Conservation (phyloP, 2,113 vertebrate genomes). For the Lates calcarifer region DNA sequence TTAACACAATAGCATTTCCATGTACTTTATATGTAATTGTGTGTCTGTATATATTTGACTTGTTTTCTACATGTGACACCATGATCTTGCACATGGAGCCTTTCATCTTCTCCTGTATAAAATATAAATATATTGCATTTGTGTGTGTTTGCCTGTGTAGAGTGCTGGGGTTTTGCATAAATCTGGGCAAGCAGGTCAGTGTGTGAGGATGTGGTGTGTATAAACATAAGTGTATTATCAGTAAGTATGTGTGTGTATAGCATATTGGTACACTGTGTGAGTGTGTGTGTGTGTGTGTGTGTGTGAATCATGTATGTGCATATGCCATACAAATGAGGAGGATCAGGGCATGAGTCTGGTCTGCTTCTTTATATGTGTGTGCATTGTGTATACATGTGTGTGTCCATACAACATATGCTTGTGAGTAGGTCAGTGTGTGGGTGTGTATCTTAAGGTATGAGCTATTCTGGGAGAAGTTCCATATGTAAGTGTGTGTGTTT, state of each 20-base stretch:
- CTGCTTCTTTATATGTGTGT: too few species aligned
- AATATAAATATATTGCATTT: not conserved
- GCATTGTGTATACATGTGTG: too few species aligned
- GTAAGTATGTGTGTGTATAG: not conserved
- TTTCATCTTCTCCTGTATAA: not conserved
- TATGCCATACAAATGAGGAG: not conserved
- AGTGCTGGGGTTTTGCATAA: not conserved
- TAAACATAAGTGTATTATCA: not conserved
- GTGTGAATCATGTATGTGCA: too few species aligned
- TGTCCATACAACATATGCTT: not conserved
- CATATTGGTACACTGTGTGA: not conserved
- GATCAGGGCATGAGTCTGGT: too few species aligned
- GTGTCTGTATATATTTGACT: not conserved
- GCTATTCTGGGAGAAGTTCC: slow-evolving; percentile 2
- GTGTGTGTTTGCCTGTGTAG: not conserved
- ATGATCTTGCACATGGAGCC: not conserved
- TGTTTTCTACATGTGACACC: not conserved
- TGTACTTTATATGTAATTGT: not conserved
- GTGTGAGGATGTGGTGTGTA: not conserved
- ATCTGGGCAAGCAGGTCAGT: not conserved
- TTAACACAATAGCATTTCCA: not conserved
- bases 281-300: not conserved
- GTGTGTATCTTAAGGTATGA: not conserved
- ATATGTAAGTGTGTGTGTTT: slow-evolving; percentile 10
- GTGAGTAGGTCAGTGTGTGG: not conserved